Percentiles rank a stretch among this genome's conserved stretches.
phyloP scores from a whole-genome alignment of 2,797 vertebrate species.

The Bufotes viridis region DNA sequence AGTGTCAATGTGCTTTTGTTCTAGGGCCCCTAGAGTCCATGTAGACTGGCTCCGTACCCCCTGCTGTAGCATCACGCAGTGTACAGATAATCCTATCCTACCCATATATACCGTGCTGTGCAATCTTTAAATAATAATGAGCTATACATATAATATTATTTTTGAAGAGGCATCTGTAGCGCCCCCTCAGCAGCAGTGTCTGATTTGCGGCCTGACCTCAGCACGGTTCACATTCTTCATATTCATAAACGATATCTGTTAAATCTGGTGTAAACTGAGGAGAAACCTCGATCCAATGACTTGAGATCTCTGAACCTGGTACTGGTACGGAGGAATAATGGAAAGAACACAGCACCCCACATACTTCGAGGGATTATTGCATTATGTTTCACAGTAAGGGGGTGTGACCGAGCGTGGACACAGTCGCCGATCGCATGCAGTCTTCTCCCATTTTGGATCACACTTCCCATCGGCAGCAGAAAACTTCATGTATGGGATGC shows the following conservation, averaged over 20 bases:
- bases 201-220: too few relatives aligned
- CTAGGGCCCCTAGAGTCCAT: too few relatives aligned
- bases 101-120: too few relatives aligned
- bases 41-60: too few relatives aligned
- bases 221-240: background rate
- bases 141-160: too few relatives aligned
- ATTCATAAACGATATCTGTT: background rate
- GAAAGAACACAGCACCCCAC: background rate
- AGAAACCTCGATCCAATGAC: background rate
- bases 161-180: too few relatives aligned
- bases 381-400: background rate
- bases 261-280: background rate
- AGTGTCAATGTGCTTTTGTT: too few relatives aligned
- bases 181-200: background rate
- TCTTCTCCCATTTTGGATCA: background rate
- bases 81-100: too few relatives aligned
- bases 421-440: too few relatives aligned
- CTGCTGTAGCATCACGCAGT: too few relatives aligned
- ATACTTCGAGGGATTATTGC: background rate
- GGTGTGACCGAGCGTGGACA: background rate
- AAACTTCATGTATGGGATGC: too few relatives aligned
- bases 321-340: background rate
- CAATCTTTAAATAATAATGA: too few relatives aligned
- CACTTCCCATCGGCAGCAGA: background rate
- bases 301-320: background rate